Conservation (phyloP, 2,888 invertebrate species). For the Hemicrepidius hirtus region DNA sequence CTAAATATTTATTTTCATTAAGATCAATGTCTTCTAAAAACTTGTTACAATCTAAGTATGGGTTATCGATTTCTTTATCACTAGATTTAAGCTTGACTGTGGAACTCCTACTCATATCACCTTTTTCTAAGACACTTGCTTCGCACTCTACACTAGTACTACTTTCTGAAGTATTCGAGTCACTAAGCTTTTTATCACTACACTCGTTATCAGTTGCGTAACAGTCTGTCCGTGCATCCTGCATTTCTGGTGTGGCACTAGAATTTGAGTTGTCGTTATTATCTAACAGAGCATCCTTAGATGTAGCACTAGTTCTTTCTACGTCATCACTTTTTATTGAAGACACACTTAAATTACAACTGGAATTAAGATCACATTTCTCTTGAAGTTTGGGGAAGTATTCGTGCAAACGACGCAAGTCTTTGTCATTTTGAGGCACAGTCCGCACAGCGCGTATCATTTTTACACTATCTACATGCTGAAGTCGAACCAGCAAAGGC, state of each 20-base stretch:
- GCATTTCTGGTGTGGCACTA: constrained; percentile 76
- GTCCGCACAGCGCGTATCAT: constrained; percentile 65
- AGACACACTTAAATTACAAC: constrained; percentile 53
- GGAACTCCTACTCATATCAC: constrained; percentile 54
- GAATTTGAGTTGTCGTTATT: constrained; percentile 77
- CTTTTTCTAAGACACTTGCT: constrained; percentile 57
- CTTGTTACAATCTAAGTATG: constrained; percentile 57
- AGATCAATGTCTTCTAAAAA: constrained; percentile 71
- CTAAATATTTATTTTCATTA: constrained; percentile 63
- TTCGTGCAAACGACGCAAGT: constrained; percentile 50
- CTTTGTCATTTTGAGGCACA: constrained; percentile 54
- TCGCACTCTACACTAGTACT: constrained; percentile 68
- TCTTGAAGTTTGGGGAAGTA: constrained; percentile 48
- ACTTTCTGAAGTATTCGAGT: constrained; percentile 68
- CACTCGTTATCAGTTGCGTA: constrained; percentile 68
- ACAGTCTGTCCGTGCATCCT: constrained; percentile 69
- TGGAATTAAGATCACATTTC: constrained; percentile 55
- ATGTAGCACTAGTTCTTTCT: constrained; percentile 81
- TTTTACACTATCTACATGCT: constrained; percentile 70
- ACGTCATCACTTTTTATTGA: constrained; percentile 72
- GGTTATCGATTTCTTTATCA: constrained; percentile 51
- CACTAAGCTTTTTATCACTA: constrained; percentile 68
- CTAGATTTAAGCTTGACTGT: constrained; percentile 53
- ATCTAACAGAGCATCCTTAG: constrained; percentile 81
- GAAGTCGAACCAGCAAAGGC: constrained; percentile 77